These are phyloP conservation scores for Synodontis membranacea DNA, from an alignment of 2,113 vertebrate genomes.

Conservation along the genomic window DNA sequence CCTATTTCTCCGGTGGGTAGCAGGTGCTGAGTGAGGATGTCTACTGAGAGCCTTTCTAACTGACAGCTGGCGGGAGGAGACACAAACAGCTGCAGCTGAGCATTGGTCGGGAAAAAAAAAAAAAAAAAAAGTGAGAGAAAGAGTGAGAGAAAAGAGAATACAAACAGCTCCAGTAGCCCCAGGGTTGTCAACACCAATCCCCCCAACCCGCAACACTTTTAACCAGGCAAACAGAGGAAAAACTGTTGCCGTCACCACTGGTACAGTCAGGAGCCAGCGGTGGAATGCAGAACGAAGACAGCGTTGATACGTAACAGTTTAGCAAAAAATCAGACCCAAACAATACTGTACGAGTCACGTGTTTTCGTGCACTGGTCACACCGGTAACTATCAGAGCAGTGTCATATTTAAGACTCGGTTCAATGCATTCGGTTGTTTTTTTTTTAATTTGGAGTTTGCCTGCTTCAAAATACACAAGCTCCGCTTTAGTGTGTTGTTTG, in stretches of 20 bases:
- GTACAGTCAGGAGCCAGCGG: constrained; percentile 19
- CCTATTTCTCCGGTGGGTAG: constrained; percentile 77
- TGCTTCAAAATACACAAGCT: constrained; percentile 77
- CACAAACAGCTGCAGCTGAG: constrained; percentile 81
- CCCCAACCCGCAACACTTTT: constrained; percentile 67
- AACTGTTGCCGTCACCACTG: constrained; percentile 71
- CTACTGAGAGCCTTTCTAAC: constrained; percentile 68
- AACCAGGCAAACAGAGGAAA: constrained; percentile 71
- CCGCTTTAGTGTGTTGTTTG: constrained; percentile 70
- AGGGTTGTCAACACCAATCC: constrained; percentile 73
- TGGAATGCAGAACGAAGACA: neutral
- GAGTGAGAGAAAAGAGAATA: constrained; percentile 46
- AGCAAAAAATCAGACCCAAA: neutral
- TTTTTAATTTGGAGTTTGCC: constrained; percentile 51
- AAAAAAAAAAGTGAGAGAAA: constrained; percentile 40
- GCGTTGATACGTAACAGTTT: neutral
- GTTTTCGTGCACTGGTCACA: neutral
- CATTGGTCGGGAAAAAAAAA: constrained; percentile 65
- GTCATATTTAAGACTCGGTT: constrained; percentile 26
- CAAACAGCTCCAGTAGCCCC: constrained; percentile 73
- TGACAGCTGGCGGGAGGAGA: constrained; percentile 81
- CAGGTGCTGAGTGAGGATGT: constrained; percentile 77
- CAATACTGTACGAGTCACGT: neutral
- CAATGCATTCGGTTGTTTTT: constrained; percentile 8
- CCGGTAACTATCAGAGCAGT: neutral